phyloP scores from a whole-genome alignment of 1,140 invertebrate species.

The Stenopsyche tienmushanensis region DNA sequence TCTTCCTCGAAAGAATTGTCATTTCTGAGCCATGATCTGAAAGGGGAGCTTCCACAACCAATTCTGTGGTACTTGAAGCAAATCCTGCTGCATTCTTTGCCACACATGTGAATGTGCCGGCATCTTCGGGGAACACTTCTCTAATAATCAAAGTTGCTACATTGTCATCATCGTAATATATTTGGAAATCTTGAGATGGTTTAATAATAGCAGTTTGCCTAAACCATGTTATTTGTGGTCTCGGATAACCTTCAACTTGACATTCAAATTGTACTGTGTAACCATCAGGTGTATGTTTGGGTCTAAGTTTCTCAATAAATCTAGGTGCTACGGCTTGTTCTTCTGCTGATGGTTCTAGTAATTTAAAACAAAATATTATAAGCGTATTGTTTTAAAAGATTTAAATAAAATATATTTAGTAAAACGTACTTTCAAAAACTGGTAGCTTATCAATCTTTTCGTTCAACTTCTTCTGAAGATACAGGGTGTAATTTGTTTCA shows the following conservation, averaged over 20 bases:
- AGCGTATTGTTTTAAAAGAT: not conserved
- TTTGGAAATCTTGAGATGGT: constrained; percentile 86
- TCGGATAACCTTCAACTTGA: constrained; percentile 84
- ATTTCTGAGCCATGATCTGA: constrained; percentile 87
- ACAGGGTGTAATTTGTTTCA: constrained; percentile 75
- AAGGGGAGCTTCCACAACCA: constrained; percentile 82
- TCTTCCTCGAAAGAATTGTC: constrained; percentile 75
- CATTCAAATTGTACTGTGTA: constrained; percentile 88
- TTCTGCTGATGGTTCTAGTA: constrained; percentile 73
- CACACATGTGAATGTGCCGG: constrained; percentile 93
- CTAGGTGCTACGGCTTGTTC: constrained; percentile 78
- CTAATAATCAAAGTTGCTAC: constrained; percentile 89
- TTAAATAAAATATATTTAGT: constrained; percentile 19
- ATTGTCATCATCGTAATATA: constrained; percentile 90
- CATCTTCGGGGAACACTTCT: constrained; percentile 96
- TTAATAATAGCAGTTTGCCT: constrained; percentile 90
- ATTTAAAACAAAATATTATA: constrained; percentile 40
- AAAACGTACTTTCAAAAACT: constrained; percentile 85
- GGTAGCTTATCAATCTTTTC: constrained; percentile 90
- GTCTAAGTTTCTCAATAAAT: constrained; percentile 83
- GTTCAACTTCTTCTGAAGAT: constrained; percentile 83
- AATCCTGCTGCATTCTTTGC: constrained; percentile 94
- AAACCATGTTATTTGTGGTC: constrained; percentile 94
- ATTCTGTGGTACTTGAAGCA: constrained; percentile 86
- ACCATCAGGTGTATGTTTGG: constrained; percentile 80